These are phyloP conservation scores for Araneus ventricosus DNA, from an alignment of 1,140 invertebrate species.

Conservation along the genomic window DNA sequence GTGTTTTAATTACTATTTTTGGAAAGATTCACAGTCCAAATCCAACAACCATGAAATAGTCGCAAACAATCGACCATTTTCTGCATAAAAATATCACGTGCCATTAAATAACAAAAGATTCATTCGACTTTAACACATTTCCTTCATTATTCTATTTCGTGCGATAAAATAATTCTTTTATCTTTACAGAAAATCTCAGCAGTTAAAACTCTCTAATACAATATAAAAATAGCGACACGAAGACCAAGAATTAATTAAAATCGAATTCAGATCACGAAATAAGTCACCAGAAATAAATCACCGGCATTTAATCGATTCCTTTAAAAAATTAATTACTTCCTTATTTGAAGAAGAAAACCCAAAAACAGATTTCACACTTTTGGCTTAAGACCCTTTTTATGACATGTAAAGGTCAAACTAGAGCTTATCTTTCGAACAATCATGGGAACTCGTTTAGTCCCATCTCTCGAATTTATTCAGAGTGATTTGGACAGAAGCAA, in stretches of 20 bases:
- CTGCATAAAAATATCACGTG: too few relatives aligned
- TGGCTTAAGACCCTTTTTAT: background rate
- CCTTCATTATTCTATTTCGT: background rate
- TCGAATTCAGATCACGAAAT: background rate
- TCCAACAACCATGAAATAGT: too few relatives aligned
- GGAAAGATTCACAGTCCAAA: too few relatives aligned
- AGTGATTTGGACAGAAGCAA: background rate
- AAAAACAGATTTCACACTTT: constrained; percentile 2
- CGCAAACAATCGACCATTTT: too few relatives aligned
- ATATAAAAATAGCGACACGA: too few relatives aligned
- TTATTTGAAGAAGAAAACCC: background rate
- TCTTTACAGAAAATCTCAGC: background rate
- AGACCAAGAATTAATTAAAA: background rate
- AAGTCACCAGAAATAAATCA: background rate
- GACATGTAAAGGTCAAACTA: background rate
- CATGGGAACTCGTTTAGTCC: background rate
- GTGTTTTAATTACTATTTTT: too few relatives aligned
- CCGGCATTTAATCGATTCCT: background rate
- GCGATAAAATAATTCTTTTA: background rate
- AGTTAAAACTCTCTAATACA: too few relatives aligned
- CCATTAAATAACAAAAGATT: background rate
- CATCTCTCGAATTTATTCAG: background rate
- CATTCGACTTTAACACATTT: background rate
- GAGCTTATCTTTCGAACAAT: background rate
- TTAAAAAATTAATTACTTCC: background rate